Evolutionary conservation across 2,888 invertebrate genomes (phyloP).

Genomic region (Toxonevra muliebris): DNA sequence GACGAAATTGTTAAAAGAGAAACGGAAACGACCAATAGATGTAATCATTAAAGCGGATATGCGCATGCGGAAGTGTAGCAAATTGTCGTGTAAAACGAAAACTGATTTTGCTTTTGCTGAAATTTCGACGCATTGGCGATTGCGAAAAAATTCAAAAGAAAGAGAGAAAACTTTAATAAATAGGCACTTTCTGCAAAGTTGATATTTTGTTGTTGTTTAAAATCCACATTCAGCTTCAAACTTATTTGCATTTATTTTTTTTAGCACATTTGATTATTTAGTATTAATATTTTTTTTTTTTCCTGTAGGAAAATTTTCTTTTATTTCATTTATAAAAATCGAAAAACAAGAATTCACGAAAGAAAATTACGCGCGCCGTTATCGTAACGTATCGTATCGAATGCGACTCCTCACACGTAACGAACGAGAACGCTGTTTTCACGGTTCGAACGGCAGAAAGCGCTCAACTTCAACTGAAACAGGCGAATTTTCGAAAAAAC

Average conservation of each 20-base stretch:
- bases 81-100: background rate
- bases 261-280: background rate
- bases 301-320: background rate
- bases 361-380: slow-evolving; percentile 7
- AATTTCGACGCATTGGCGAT: background rate
- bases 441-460: slow-evolving; percentile 57
- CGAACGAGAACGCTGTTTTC: slow-evolving; percentile 34
- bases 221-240: background rate
- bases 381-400: slow-evolving; percentile 7
- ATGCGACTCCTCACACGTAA: slow-evolving; percentile 15
- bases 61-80: slow-evolving; percentile 1
- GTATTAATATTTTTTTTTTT: background rate
- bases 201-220: slow-evolving; percentile 1
- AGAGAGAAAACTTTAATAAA: background rate
- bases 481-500: slow-evolving; percentile 45
- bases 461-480: slow-evolving; percentile 57
- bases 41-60: background rate
- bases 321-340: background rate
- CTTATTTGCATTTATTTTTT: background rate
- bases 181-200: background rate
- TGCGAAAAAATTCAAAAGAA: slow-evolving; percentile 1
- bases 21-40: background rate
- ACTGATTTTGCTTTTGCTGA: background rate
- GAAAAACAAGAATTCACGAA: slow-evolving; percentile 9
- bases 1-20: background rate